Percentiles rank a stretch among this genome's conserved stretches.
Conservation (phyloP, 2,888 invertebrate species). For the Cryptus armator region DNA sequence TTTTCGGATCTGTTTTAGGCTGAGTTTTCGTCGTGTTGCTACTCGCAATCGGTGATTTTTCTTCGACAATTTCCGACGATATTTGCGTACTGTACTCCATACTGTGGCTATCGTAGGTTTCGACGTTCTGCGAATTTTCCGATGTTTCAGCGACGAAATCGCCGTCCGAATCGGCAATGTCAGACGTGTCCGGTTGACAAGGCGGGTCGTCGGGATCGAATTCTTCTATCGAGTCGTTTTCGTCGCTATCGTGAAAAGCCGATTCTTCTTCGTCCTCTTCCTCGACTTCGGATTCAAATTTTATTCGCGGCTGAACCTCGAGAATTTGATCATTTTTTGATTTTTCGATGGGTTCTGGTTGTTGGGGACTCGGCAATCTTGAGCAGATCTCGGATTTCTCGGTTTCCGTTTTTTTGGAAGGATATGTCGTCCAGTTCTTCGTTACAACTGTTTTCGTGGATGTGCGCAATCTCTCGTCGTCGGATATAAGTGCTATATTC, state of each 20-base stretch:
- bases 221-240: slow-evolving; percentile 82
- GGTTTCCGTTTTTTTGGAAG: slow-evolving; percentile 41
- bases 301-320: not conserved
- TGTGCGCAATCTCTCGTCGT: slow-evolving; percentile 47
- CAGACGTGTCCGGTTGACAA: slow-evolving; percentile 74
- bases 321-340: not conserved
- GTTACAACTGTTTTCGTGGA: slow-evolving; percentile 1
- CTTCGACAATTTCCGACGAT: not conserved
- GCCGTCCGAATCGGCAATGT: slow-evolving; percentile 67
- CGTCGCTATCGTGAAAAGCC: slow-evolving; percentile 69
- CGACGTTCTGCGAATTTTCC: slow-evolving; percentile 45
- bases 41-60: not conserved
- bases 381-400: slow-evolving; percentile 25
- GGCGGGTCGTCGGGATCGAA: slow-evolving; percentile 82
- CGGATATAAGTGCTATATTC: not conserved
- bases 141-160: not conserved
- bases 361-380: not conserved
- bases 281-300: slow-evolving; percentile 13
- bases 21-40: not conserved
- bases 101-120: slow-evolving; percentile 56
- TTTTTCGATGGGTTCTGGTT: not conserved
- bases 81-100: not conserved
- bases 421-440: slow-evolving; percentile 20
- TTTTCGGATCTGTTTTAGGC: not conserved
- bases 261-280: slow-evolving; percentile 6